Evolutionary conservation across 1,140 invertebrate genomes (phyloP).

Genomic region (Pemphigus obesinymphae): DNA sequence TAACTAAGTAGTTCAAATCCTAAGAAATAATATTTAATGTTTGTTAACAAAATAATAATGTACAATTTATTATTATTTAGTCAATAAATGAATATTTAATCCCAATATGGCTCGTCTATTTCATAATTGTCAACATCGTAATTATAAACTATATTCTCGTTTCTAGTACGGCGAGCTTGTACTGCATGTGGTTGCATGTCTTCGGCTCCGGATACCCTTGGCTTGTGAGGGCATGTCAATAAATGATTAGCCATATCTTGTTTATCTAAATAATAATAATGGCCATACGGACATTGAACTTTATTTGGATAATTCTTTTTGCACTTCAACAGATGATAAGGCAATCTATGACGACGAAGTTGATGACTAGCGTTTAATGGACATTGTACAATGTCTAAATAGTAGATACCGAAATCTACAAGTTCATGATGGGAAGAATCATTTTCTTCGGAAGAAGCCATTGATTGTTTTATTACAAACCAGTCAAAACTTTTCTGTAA

Average conservation of each 20-base stretch:
- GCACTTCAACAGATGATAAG: constrained; percentile 7
- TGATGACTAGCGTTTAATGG: constrained; percentile 9
- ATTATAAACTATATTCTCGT: not conserved
- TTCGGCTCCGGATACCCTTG: not conserved
- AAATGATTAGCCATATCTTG: constrained; percentile 17
- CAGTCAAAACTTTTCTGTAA: no score
- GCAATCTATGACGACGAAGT: constrained; percentile 8
- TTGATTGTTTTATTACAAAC: no score
- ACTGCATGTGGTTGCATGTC: not conserved
- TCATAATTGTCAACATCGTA: not conserved
- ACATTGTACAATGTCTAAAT: constrained; percentile 21
- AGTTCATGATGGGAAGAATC: not conserved
- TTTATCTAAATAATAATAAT: constrained; percentile 17
- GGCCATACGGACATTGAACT: constrained; percentile 7
- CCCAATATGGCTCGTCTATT: constrained; percentile 26
- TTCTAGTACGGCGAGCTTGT: not conserved
- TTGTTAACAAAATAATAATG: no score
- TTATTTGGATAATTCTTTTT: not conserved
- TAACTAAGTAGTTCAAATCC: no score
- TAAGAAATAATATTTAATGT: no score
- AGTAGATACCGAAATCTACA: constrained; percentile 24
- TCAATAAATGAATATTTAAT: not conserved
- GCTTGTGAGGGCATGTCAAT: not conserved
- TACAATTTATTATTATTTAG: no score
- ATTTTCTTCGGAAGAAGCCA: not conserved